Conservation (phyloP, 2,888 invertebrate species). For the Myathropa florea region DNA sequence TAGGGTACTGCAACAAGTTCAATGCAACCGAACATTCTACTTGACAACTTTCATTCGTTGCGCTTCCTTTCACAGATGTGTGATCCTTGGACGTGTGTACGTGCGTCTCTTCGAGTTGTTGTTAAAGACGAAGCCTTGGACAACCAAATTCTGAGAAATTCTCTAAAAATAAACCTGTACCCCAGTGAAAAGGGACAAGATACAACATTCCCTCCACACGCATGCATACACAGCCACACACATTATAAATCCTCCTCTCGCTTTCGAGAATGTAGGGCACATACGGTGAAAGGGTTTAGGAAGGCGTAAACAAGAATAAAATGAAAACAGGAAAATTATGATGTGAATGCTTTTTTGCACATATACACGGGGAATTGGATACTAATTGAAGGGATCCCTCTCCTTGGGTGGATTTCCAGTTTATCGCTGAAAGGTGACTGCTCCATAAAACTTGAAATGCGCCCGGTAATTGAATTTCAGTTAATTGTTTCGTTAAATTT, state of each 20-base stretch:
- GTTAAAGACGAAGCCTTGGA: conserved; percentile 15
- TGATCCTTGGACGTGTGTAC: neutral
- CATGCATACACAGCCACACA: neutral
- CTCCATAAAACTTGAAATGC: neutral
- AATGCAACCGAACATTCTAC: neutral
- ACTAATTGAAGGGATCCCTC: conserved; percentile 21
- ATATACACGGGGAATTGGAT: conserved; percentile 20
- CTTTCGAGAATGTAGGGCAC: conserved; percentile 13
- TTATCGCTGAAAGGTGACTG: conserved; percentile 7
- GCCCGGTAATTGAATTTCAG: neutral
- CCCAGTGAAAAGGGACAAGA: neutral
- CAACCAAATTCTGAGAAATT: neutral
- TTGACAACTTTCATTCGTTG: neutral
- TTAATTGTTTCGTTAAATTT: neutral
- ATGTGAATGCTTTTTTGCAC: neutral
- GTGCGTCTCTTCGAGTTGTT: neutral
- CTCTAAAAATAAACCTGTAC: conserved; percentile 11
- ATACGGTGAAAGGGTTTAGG: conserved; percentile 13
- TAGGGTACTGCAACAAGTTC: neutral
- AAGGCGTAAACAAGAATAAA: neutral
- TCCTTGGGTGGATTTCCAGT: conserved; percentile 18
- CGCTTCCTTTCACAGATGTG: neutral
- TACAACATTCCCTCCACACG: neutral
- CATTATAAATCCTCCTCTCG: neutral
- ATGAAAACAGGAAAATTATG: conserved; percentile 7